Percentiles rank a stretch among this genome's conserved stretches.
These are phyloP conservation scores for Pseudoatta argentina DNA, from an alignment of 1,140 invertebrate genomes.

Conservation along the genomic window DNA sequence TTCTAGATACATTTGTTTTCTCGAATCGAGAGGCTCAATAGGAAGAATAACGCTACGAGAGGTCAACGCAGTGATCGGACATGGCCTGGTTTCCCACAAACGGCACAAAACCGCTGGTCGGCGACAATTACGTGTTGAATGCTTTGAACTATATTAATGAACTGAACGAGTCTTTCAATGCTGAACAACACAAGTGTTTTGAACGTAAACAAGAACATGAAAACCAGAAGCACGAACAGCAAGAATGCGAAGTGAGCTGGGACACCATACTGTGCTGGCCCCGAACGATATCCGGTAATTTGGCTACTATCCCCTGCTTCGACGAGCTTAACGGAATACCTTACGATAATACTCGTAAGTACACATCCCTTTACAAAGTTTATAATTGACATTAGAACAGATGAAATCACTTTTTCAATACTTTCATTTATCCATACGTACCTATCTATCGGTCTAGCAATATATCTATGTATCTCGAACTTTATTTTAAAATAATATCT, in stretches of 20 bases:
- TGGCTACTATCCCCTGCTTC: slow-evolving; percentile 91
- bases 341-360: slow-evolving; percentile 91
- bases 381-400: background rate
- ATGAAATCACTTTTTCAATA: background rate
- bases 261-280: slow-evolving; percentile 94
- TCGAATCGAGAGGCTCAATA: background rate
- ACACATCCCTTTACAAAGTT: background rate
- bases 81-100: slow-evolving; percentile 59
- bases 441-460: too few relatives aligned
- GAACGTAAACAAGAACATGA: slow-evolving; percentile 37
- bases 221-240: slow-evolving; percentile 34
- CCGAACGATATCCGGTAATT: slow-evolving; percentile 88
- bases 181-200: slow-evolving; percentile 72
- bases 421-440: too few relatives aligned
- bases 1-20: slow-evolving; percentile 11
- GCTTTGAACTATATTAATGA: slow-evolving; percentile 77
- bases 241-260: slow-evolving; percentile 83
- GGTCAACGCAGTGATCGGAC: background rate
- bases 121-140: slow-evolving; percentile 75
- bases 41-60: background rate
- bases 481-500: background rate
- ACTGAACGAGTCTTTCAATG: slow-evolving; percentile 74
- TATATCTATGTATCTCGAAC: background rate
- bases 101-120: slow-evolving; percentile 48
- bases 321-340: slow-evolving; percentile 91